phyloP scores from a whole-genome alignment of 35 echinoderm and acorn worm species.

The Heliocidaris tuberculata region DNA sequence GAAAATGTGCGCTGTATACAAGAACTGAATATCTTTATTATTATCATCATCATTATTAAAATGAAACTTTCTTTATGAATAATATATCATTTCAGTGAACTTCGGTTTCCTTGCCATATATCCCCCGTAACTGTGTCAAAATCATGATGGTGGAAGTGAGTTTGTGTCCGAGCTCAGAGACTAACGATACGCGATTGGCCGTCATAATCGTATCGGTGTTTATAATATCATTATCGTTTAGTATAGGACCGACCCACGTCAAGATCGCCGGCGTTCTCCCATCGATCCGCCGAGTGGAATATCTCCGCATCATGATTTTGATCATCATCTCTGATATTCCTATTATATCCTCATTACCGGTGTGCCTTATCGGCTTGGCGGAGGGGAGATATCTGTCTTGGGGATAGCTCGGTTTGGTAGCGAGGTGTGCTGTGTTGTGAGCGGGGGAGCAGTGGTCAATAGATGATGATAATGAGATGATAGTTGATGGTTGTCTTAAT shows the following conservation, averaged over 20 bases:
- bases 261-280: not conserved
- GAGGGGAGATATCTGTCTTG: not conserved
- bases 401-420: not conserved
- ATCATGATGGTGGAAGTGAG: not conserved
- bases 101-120: no score
- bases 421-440: not conserved
- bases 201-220: not conserved
- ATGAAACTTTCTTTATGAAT: no score
- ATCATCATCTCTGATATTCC: conserved; percentile 41
- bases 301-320: conserved; percentile 17
- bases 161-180: not conserved
- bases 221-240: conserved; percentile 35
- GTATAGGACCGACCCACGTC: not conserved
- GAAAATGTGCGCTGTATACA: no score
- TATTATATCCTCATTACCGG: conserved; percentile 25
- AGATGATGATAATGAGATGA: not conserved
- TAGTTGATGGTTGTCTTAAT: not conserved
- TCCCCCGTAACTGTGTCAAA: no score
- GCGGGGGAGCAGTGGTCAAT: not conserved
- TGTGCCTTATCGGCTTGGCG: not conserved
- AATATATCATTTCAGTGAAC: no score
- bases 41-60: no score
- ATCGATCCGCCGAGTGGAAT: conserved; percentile 19
- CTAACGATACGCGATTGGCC: not conserved
- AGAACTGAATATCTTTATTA: no score